phyloP scores from a whole-genome alignment of 2,797 vertebrate genomes.

The Pseudotriccus pelzelni region DNA sequence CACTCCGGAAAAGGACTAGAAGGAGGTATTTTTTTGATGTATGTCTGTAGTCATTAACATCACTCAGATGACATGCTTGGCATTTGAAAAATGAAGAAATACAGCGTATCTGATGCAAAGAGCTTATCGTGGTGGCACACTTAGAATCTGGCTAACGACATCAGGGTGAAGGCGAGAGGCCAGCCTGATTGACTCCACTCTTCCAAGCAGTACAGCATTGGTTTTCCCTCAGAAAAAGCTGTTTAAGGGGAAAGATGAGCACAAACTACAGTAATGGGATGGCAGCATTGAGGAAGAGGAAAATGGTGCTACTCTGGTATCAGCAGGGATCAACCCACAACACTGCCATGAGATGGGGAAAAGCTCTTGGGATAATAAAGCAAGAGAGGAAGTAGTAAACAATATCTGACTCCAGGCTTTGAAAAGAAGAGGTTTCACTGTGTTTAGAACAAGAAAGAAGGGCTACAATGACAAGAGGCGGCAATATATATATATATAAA shows the following conservation, averaged over 20 bases:
- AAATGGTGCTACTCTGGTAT: rapidly evolving
- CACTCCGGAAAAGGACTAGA: not conserved
- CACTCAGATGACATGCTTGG: not conserved
- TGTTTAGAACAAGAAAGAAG: not conserved
- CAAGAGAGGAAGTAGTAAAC: not conserved
- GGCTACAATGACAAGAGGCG: not conserved
- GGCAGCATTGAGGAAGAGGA: not conserved
- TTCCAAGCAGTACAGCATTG: not conserved
- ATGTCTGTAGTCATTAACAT: not conserved
- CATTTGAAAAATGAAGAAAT: conserved; percentile 13
- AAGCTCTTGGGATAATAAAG: not conserved
- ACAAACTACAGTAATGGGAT: not conserved
- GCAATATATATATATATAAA: not conserved
- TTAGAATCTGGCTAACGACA: not conserved
- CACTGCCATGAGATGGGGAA: not conserved
- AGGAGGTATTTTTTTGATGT: not conserved
- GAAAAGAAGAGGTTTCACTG: not conserved
- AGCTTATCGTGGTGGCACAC: not conserved
- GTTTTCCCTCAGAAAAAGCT: not conserved
- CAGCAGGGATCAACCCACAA: not conserved
- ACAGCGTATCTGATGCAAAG: not conserved
- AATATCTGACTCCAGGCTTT: not conserved
- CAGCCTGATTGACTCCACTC: not conserved
- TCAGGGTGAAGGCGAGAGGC: not conserved
- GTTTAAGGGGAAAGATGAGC: not conserved